A percentile compares a stretch with the other conserved stretches of the same genome.
Conservation (phyloP, 2,888 invertebrate species). For the Tiliacea citrago region DNA sequence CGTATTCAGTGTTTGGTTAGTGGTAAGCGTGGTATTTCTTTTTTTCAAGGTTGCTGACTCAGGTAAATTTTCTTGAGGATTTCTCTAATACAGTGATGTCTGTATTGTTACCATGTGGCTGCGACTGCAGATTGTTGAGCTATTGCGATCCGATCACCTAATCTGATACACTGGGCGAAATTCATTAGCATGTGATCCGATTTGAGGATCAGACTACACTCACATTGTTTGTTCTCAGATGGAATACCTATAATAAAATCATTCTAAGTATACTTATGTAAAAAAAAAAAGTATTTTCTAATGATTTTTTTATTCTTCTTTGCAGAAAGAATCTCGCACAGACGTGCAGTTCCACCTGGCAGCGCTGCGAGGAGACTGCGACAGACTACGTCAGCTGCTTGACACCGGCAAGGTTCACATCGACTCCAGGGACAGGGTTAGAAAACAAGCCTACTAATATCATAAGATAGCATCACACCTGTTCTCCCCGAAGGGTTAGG, state of each 20-base stretch:
- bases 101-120: background rate
- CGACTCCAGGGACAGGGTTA: constrained; percentile 98
- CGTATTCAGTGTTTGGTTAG: background rate
- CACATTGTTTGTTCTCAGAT: too few relatives aligned
- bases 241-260: too few relatives aligned
- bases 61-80: background rate
- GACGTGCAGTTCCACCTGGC: constrained; percentile 98
- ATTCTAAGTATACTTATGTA: too few relatives aligned
- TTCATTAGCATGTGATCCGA: too few relatives aligned
- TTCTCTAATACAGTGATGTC: background rate
- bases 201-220: too few relatives aligned
- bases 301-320: constrained; percentile 22
- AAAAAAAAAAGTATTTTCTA: too few relatives aligned
- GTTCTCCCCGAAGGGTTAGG: background rate
- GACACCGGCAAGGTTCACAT: constrained; percentile 98
- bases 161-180: too few relatives aligned
- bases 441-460: constrained; percentile 53
- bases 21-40: background rate
- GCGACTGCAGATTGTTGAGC: too few relatives aligned
- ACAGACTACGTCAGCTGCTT: constrained; percentile 94
- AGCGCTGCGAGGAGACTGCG: constrained; percentile 96
- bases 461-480: background rate
- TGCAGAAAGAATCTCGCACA: constrained; percentile 97
- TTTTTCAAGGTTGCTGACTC: background rate
- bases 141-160: too few relatives aligned